A percentile compares a stretch with the other conserved stretches of the same genome.
Conservation (phyloP, 2,113 vertebrate genomes). For the Oophaga pumilio region DNA sequence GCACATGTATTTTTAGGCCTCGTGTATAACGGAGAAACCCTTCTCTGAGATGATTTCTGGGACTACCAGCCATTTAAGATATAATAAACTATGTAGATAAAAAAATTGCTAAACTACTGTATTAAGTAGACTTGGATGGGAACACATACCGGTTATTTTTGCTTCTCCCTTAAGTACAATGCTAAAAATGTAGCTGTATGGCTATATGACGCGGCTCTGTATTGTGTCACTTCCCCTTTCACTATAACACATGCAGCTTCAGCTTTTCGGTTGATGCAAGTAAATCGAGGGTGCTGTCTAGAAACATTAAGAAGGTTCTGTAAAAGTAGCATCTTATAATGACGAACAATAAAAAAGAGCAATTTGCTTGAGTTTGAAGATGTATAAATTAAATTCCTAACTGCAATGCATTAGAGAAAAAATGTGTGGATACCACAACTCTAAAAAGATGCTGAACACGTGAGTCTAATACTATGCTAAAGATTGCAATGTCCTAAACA, state of each 20-base stretch:
- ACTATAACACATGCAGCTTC: neutral
- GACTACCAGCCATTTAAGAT: neutral
- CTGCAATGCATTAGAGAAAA: neutral
- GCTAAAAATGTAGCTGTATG: neutral
- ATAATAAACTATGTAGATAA: no score
- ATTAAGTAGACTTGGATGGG: neutral
- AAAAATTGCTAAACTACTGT: neutral
- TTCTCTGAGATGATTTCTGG: neutral
- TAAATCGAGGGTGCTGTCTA: neutral
- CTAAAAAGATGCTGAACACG: no score
- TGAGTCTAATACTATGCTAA: neutral
- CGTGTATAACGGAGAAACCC: neutral
- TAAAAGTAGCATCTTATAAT: neutral
- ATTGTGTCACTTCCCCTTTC: constrained; percentile 18
- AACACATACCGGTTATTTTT: neutral
- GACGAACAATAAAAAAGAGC: neutral
- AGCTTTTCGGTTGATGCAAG: neutral
- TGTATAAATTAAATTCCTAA: neutral
- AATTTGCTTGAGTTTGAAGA: neutral
- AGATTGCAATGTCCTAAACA: neutral
- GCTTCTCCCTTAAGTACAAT: neutral
- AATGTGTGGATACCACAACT: neutral
- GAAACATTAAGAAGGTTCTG: neutral
- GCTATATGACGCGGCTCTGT: neutral
- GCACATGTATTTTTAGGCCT: neutral